Base-by-base conservation (phyloP, 1,140 invertebrate species). In the Microplitis demolitor region DNA sequence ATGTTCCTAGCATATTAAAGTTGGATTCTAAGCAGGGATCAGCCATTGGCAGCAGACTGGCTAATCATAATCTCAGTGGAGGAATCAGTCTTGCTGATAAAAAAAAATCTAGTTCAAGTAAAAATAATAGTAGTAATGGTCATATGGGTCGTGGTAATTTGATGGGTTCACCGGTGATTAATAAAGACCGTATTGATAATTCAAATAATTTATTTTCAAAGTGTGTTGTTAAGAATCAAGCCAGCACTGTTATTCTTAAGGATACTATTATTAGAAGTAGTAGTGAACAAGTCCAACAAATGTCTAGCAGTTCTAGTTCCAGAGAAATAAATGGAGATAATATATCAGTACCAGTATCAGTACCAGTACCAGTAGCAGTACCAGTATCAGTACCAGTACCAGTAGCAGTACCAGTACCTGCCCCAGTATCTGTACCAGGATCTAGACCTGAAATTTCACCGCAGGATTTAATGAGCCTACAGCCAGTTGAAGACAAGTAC, bases 31-130 rank as follows among this genome's bases (percentile, higher is more conserved):
- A 82, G 68, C 82, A 83, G 54, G 84, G 85, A n/a, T 87, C 85
- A 3, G 84, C 86, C 4, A 87, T 89, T 64, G 88, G 88, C 3
- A 88, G 88, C 73, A 78, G 88, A 75, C 75, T 88, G 13, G 88
- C 88, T 4, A 89, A 89, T 82, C 88, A 89, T 77, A 88, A 88
- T 80, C 79, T 89, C 24, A 85, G 85, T n/a, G 75, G 84, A 9
- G 87, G 85, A 14, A 83, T 85, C 5, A 87, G 86, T 78, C 14
- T 72, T 5, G 3, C 64, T 16, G 85, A 84, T 45, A 87, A 81
- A 67, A 76, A 63, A 68, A 54, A 70, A 54, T n/a, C 16, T 8
- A 74, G 75, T 67, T 51, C 50, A 58, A 75, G 14, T 16, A 58
- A 33, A 16, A 67, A 33, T 11, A 67, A 58, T 16, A n/a, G 70